These are phyloP conservation scores for Drosophila parvula DNA, from an alignment of 1,140 invertebrate species.

Conservation along the genomic window DNA sequence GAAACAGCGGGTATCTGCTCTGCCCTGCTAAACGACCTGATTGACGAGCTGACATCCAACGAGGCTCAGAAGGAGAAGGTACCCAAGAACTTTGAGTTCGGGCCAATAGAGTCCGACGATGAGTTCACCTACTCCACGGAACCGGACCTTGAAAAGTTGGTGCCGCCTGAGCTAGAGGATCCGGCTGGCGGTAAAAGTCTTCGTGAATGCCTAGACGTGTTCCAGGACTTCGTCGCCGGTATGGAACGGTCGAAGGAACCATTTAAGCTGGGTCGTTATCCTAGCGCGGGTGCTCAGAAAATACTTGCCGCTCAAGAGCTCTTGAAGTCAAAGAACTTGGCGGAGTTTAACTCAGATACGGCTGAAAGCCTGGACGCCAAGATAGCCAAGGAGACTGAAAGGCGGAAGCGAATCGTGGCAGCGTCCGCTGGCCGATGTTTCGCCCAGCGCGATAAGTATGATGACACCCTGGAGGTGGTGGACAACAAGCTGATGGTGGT, in stretches of 20 bases:
- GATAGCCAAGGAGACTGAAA: slow-evolving; percentile 39
- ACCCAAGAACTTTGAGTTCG: slow-evolving; percentile 58
- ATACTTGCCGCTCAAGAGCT: slow-evolving; percentile 52
- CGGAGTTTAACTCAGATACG: slow-evolving; percentile 39
- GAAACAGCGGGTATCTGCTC: slow-evolving; percentile 14
- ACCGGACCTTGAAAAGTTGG: slow-evolving; percentile 44
- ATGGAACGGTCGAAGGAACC: slow-evolving; percentile 20
- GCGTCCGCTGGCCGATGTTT: slow-evolving; percentile 58
- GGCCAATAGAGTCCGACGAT: slow-evolving; percentile 67
- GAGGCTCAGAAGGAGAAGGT: slow-evolving; percentile 5
- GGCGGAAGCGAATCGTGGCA: slow-evolving; percentile 35
- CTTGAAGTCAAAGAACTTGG: slow-evolving; percentile 32
- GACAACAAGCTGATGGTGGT: slow-evolving; percentile 71
- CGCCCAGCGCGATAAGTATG: slow-evolving; percentile 61
- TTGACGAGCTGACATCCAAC: slow-evolving; percentile 44
- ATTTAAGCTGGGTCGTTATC: slow-evolving; percentile 1
- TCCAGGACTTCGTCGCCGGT: slow-evolving; percentile 40
- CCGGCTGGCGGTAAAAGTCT: slow-evolving; percentile 60
- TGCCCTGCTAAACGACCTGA: slow-evolving; percentile 47
- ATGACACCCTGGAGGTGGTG: slow-evolving; percentile 71
- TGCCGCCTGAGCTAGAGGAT: slow-evolving; percentile 48
- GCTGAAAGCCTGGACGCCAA: slow-evolving; percentile 43
- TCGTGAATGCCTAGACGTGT: slow-evolving; percentile 59
- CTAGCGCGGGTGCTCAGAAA: slow-evolving; percentile 31
- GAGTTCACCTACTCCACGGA: slow-evolving; percentile 62